Conservation (phyloP, 2,113 vertebrate species). For the Charina bottae region DNA sequence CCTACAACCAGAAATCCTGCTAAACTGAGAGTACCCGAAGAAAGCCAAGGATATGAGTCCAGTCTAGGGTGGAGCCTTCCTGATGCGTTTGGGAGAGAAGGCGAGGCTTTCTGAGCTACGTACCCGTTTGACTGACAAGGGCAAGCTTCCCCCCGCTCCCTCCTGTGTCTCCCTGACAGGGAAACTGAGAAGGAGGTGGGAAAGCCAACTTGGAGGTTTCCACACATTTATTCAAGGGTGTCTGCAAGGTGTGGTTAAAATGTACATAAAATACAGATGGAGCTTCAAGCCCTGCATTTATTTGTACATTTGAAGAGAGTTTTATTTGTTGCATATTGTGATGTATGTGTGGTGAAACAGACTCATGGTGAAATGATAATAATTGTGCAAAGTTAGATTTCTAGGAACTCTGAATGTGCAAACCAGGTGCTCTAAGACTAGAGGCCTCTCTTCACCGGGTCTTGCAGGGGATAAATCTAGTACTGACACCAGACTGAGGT, state of each 20-base stretch:
- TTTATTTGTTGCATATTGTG: not conserved
- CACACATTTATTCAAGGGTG: not conserved
- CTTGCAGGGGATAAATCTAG: not conserved
- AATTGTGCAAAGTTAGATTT: not conserved
- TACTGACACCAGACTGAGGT: not conserved
- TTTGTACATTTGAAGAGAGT: not conserved
- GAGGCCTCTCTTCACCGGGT: not conserved
- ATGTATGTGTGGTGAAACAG: not conserved
- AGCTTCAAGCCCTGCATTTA: not conserved
- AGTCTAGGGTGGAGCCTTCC: too few relatives aligned
- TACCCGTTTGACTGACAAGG: too few relatives aligned
- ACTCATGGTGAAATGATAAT: not conserved
- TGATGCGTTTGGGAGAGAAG: too few relatives aligned
- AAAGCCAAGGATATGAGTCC: too few relatives aligned
- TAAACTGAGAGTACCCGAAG: too few relatives aligned
- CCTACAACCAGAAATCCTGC: too few relatives aligned
- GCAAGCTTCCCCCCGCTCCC: too few relatives aligned
- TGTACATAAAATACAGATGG: not conserved
- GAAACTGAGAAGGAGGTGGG: not conserved
- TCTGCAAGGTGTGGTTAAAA: not conserved
- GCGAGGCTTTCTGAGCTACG: too few relatives aligned
- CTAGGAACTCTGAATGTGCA: not conserved
- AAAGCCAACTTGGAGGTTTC: not conserved
- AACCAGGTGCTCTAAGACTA: not conserved
- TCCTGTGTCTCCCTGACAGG: too few relatives aligned